Percentiles rank a stretch among this genome's conserved stretches.
Conservation (phyloP, 2,888 invertebrate species). For the Tipula lateralis region DNA sequence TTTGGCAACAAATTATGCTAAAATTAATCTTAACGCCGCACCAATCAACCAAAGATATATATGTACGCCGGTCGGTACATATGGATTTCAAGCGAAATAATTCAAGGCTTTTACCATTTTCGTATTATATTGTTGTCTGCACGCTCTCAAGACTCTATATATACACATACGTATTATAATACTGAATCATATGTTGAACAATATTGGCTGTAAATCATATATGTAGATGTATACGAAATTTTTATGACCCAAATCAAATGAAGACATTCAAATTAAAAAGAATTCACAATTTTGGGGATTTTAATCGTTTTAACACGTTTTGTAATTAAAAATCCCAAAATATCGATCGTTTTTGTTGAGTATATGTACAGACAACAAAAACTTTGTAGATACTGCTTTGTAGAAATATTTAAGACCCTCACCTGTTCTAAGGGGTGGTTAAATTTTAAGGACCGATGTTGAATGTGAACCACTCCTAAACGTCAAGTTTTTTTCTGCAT, state of each 20-base stretch:
- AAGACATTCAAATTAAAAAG: background rate
- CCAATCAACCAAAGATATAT: background rate
- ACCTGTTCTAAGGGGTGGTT: too few species aligned
- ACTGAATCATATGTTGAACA: background rate
- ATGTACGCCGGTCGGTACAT: background rate
- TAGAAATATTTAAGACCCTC: too few species aligned
- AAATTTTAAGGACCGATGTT: too few species aligned
- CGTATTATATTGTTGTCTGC: background rate
- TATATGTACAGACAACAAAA: too few species aligned
- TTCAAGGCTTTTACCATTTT: background rate
- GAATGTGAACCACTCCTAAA: too few species aligned
- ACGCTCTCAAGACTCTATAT: background rate
- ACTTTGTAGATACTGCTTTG: too few species aligned
- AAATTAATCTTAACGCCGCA: background rate
- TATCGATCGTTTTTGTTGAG: background rate
- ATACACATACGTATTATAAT: background rate
- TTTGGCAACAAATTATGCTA: background rate
- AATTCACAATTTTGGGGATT: background rate
- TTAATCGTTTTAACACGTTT: background rate
- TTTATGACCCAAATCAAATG: background rate
- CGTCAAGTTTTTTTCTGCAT: too few species aligned
- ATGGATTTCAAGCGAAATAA: background rate
- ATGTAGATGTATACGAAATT: background rate
- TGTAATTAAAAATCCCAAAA: too few species aligned
- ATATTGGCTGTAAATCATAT: background rate